Conservation (phyloP, 1,140 invertebrate genomes). For the Drosophila orosa region DNA sequence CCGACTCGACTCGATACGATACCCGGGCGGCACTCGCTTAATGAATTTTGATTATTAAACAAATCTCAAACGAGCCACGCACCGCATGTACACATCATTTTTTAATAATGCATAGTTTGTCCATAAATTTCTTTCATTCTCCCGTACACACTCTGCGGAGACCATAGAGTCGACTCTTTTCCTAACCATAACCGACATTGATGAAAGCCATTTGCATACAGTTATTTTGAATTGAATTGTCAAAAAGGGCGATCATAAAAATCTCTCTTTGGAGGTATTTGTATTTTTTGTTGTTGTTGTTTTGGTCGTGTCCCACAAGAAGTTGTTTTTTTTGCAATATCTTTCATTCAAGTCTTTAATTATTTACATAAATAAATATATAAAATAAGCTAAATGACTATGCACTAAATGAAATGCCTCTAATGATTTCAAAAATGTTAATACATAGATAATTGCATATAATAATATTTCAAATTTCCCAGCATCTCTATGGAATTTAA, state of each 20-base stretch:
- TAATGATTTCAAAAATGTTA: no score
- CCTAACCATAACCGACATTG: constrained; percentile 14
- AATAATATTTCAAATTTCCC: not conserved
- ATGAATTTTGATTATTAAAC: constrained; percentile 78
- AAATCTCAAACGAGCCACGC: constrained; percentile 71
- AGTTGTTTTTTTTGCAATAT: not conserved
- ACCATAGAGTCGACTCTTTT: not conserved
- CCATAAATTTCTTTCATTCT: constrained; percentile 79
- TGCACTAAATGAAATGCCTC: no score
- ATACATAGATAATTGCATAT: no score
- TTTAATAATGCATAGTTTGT: constrained; percentile 83
- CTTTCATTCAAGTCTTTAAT: no score
- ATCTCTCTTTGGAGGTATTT: constrained; percentile 1
- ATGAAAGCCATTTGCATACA: constrained; percentile 20
- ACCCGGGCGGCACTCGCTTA: constrained; percentile 52
- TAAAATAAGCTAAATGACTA: not conserved
- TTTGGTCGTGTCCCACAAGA: not conserved
- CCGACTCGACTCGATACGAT: constrained; percentile 33
- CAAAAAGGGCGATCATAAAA: not conserved
- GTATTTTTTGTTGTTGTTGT: not conserved
- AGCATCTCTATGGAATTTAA: not conserved
- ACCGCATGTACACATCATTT: constrained; percentile 78
- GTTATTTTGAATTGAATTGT: constrained; percentile 19
- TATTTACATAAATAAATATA: not conserved
- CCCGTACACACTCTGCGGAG: not conserved